Base-by-base conservation (phyloP, 2,888 invertebrate species). In the Panopea generosa region DNA sequence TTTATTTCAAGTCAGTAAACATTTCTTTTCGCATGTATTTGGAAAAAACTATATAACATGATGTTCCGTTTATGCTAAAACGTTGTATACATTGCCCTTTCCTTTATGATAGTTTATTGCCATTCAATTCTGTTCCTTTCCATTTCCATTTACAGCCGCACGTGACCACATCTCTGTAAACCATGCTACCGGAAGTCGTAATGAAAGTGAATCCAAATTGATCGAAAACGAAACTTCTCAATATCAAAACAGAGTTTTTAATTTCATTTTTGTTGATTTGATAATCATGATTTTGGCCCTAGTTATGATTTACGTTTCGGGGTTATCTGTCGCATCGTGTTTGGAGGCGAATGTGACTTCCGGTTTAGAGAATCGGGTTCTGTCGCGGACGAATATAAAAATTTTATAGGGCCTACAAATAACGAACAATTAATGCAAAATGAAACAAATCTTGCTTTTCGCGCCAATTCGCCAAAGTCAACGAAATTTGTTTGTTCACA, bases 181-280 rank as follows among this genome's bases (percentile, higher is more conserved):
- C 40, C 65, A 50, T 55, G 68, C 49, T 69, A 55, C 59, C 75
- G 75, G 75, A 75, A 65, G 62, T 69, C 53, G 38, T 56, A 55
- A 43, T 29, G 66, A 72, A 66, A 66, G 66, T 53, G 69, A 65
- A 75, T 65, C 40, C 63, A 45, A 61, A 55, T 33, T 65, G 69
- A 56, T 56, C 65, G 75, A 65, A 75, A 75, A 27, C 45, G 63
- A 75, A 53, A 59, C 75, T 27, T 49, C 52, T 75, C 75, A 16
- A 69, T 75, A 65, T 69, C 75, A 63, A 52, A 63, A 45, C 49
- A 50, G n/a, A 53, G 69, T 49, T 69, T 63, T 53, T 27, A 53
- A 55, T 68, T 68, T 45, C 65, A 33, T 43, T 52, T 45, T 69
- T 27, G 24, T 53, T 61, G 55, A 61, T 69, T 45, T 55, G 56